Conservation (phyloP, 2,113 vertebrate genomes). For the Gorsachius goisagi region DNA sequence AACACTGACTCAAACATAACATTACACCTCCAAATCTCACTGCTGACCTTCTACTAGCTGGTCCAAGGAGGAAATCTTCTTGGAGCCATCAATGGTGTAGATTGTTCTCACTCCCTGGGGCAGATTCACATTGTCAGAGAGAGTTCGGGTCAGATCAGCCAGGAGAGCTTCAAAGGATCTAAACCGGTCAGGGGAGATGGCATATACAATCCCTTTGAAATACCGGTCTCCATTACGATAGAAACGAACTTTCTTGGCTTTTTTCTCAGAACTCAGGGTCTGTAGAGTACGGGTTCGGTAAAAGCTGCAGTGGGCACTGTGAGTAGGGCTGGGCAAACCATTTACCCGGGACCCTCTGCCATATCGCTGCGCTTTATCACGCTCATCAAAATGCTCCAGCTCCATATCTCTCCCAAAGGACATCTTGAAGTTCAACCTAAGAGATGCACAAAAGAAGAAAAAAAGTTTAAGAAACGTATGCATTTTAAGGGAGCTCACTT, state of each 20-base stretch:
- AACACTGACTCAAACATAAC: not conserved
- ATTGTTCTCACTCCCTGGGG: constrained; percentile 96
- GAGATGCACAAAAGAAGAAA: not conserved
- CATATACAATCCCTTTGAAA: constrained; percentile 97
- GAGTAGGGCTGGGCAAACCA: constrained; percentile 95
- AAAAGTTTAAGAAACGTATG: not conserved
- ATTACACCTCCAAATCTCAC: not conserved
- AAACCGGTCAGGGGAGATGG: constrained; percentile 94
- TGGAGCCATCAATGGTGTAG: constrained; percentile 88
- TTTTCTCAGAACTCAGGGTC: constrained; percentile 93
- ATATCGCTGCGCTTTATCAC: constrained; percentile 93
- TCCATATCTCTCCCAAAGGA: constrained; percentile 87
- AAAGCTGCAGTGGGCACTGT: constrained; percentile 98
- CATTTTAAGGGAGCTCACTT: not conserved
- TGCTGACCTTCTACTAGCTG: constrained; percentile 93
- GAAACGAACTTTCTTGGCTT: constrained; percentile 97
- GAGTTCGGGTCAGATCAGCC: constrained; percentile 92
- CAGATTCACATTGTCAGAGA: constrained; percentile 96
- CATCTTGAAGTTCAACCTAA: constrained; percentile 73
- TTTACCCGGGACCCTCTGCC: constrained; percentile 89
- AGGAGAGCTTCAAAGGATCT: constrained; percentile 93
- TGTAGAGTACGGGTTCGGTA: constrained; percentile 95
- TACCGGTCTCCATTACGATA: constrained; percentile 98
- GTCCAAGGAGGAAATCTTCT: constrained; percentile 88
- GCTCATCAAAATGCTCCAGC: constrained; percentile 97